These are phyloP conservation scores for Sebastes umbrosus DNA, from an alignment of 2,797 vertebrate genomes.

Conservation along the genomic window DNA sequence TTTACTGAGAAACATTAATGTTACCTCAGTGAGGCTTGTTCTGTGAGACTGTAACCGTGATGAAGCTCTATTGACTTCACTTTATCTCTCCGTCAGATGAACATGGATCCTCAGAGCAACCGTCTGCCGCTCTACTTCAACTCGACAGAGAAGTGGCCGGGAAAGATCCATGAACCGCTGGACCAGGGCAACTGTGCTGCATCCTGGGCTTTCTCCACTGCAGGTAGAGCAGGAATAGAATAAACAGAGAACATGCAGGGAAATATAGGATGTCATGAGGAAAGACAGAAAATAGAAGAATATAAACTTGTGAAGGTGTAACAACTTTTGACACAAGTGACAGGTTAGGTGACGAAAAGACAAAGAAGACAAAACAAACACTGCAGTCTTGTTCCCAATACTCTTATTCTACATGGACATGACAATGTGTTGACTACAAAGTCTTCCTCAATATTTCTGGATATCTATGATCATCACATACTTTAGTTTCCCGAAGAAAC, in stretches of 20 bases:
- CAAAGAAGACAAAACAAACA: neutral
- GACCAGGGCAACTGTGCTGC: constrained; percentile 98
- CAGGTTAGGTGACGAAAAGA: neutral
- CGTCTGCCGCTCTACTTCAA: constrained; percentile 86
- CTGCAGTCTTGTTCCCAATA: neutral
- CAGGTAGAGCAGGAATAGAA: constrained; percentile 77
- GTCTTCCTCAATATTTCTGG: neutral
- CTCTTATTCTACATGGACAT: neutral
- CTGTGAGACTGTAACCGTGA: neutral
- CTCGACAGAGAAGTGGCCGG: constrained; percentile 91
- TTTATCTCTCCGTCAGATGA: constrained; percentile 79
- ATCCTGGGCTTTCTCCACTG: constrained; percentile 98
- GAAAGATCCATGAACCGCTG: constrained; percentile 92
- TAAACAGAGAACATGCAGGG: neutral
- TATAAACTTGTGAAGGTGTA: neutral
- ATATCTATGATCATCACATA: neutral
- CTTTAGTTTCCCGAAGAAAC: neutral
- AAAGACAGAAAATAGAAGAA: neutral
- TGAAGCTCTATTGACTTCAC: neutral
- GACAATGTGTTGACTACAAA: neutral
- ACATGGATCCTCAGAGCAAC: constrained; percentile 85
- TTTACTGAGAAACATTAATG: neutral
- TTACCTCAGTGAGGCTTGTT: neutral
- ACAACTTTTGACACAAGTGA: neutral
- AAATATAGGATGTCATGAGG: neutral